Percentiles rank a stretch among this genome's conserved stretches.
Conservation (phyloP, 2,797 vertebrate species). For the Coendou prehensilis region DNA sequence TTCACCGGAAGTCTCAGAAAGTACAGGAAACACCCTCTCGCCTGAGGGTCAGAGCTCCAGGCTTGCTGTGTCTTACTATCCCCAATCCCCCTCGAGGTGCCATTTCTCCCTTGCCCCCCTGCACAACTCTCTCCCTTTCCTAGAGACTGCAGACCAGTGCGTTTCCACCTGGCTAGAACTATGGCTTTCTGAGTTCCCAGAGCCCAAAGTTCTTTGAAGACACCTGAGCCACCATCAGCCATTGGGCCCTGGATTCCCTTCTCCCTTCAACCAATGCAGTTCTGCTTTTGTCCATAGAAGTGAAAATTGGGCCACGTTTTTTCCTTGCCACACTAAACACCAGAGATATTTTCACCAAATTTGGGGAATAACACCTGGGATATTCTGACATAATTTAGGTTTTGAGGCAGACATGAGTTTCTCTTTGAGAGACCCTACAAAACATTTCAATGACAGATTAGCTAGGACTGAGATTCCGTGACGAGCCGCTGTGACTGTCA, state of each 20-base stretch:
- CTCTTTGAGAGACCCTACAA: conserved; percentile 18
- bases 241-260: accelerated
- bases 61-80: neutral
- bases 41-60: neutral
- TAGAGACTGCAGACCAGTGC: neutral
- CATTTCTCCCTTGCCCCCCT: neutral
- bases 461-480: neutral
- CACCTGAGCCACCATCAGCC: accelerated
- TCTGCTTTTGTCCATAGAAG: neutral
- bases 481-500: neutral
- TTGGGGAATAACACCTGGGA: neutral
- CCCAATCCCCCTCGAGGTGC: neutral
- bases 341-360: neutral
- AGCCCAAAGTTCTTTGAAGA: neutral
- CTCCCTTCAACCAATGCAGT: neutral
- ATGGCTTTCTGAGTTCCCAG: neutral
- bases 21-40: neutral
- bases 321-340: neutral
- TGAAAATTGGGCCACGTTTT: neutral
- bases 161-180: neutral
- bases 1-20: neutral
- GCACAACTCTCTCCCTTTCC: neutral
- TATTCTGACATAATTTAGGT: neutral
- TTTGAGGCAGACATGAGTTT: neutral
- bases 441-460: neutral